These are phyloP conservation scores for Tokudaia tokunoshimensis DNA, from an alignment of 2,797 vertebrate species.

Conservation along the genomic window DNA sequence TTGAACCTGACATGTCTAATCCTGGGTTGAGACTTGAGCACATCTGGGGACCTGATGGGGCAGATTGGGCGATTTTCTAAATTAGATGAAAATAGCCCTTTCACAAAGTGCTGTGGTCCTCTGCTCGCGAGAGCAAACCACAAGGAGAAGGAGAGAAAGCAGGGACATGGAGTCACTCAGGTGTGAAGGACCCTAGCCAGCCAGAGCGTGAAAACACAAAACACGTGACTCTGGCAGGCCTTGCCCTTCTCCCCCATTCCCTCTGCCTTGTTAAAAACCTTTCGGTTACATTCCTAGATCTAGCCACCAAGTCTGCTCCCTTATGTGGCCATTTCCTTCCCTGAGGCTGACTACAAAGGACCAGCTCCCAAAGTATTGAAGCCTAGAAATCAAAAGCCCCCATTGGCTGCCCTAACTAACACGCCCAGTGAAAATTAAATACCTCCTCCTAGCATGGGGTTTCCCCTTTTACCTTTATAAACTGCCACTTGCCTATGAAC, in stretches of 20 bases:
- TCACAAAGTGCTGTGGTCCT: neutral
- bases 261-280: neutral
- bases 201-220: neutral
- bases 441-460: neutral
- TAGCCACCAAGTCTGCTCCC: neutral
- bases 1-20: neutral
- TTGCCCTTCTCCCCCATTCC: neutral
- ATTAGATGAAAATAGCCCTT: neutral
- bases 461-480: neutral
- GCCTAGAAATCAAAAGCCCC: neutral
- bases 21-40: neutral
- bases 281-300: neutral
- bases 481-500: neutral
- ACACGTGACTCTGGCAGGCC: neutral
- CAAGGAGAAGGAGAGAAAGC: neutral
- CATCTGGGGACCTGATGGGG: neutral
- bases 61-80: neutral
- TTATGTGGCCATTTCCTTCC: neutral
- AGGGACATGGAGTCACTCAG: fast-evolving
- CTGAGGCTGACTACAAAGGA: neutral
- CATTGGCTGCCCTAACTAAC: neutral
- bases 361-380: neutral
- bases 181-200: neutral
- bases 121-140: neutral
- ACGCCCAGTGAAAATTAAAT: neutral